Base-by-base conservation (phyloP, 2,113 vertebrate species). In the Astur gentilis region DNA sequence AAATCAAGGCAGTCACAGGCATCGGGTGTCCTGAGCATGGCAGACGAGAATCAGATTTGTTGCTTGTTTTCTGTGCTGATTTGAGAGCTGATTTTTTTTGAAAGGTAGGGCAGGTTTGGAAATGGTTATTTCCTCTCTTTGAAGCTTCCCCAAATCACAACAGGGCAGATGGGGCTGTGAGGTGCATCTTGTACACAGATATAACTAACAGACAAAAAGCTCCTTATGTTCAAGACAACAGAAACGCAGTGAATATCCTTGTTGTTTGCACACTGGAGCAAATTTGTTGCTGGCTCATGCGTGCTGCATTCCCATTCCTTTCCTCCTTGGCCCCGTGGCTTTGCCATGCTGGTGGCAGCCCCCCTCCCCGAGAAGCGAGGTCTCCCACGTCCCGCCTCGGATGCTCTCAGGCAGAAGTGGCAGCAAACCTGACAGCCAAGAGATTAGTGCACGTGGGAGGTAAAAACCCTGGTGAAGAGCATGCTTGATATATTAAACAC, bases 221-320 rank as follows among this genome's bases (percentile, higher is more conserved):
- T 38, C 52, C 65, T 52, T n/a, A 3, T 3, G 8, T 9, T 55
- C 26, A 42, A 67, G 20, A 16, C 12, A 4, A 9, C 16, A 45
- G 44, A 49, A 45, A 6, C 0, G 0, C 2, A 0, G 9, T 7
- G 69, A 62, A 40, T 14, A 45, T 29, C 57, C 27, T 5, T 4
- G 9, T 2, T 34, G 25, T 27, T 27, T 32, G 34, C n/a, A 25
- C 34, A 1, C 14, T 3, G 31, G 16, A 42, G 31, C 3, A 42
- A 23, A 58, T 38, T 11, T 22, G 1, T 10, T 49, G 32, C 69
- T 31, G 7, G 3, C n/a, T 25, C 6, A 1, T 4, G 3, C 7
- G 0, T 13, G 8, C 12, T 36, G 40, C 36, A 20, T 10, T 49
- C 49, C 22, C 16, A 2, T 22, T 40, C 50, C 22, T 34, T 38